Conservation (phyloP, 2,113 vertebrate species). For the Vanacampus margaritifer region DNA sequence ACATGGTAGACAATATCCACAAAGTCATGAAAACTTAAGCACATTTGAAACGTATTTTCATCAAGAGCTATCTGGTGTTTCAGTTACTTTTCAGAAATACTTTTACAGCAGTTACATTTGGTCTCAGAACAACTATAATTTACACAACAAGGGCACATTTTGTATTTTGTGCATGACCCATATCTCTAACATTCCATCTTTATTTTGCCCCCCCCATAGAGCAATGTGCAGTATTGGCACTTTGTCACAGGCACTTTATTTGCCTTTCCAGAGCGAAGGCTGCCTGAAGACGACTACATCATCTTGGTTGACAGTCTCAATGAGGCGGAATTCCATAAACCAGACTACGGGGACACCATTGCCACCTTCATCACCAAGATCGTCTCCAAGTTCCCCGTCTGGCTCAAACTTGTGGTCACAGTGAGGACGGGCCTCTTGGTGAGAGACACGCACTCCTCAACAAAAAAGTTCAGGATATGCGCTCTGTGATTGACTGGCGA, state of each 20-base stretch:
- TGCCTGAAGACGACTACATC: slow-evolving; percentile 91
- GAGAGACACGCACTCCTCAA: slow-evolving; percentile 35
- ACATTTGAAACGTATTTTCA: too few species aligned
- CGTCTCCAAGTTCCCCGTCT: slow-evolving; percentile 85
- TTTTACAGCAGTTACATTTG: neutral
- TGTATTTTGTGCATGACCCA: neutral
- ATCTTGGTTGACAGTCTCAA: slow-evolving; percentile 96
- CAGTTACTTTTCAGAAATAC: neutral
- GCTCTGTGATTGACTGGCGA: neutral
- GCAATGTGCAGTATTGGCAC: too few species aligned
- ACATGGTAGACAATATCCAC: too few species aligned
- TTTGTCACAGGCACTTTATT: neutral
- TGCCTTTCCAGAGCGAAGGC: slow-evolving; percentile 78
- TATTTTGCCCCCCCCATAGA: neutral
- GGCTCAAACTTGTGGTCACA: slow-evolving; percentile 95
- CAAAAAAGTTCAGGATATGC: neutral
- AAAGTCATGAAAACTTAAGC: too few species aligned
- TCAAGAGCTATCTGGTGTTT: neutral
- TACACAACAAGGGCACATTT: neutral
- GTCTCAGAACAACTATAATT: neutral
- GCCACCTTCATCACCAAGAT: slow-evolving; percentile 91
- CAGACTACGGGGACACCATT: slow-evolving; percentile 96
- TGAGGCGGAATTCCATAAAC: slow-evolving; percentile 98
- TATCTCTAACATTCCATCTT: neutral
- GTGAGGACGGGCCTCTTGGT: slow-evolving; percentile 92